These are phyloP conservation scores for Bombus waltoni DNA, from an alignment of 1,140 invertebrate genomes.

Conservation along the genomic window DNA sequence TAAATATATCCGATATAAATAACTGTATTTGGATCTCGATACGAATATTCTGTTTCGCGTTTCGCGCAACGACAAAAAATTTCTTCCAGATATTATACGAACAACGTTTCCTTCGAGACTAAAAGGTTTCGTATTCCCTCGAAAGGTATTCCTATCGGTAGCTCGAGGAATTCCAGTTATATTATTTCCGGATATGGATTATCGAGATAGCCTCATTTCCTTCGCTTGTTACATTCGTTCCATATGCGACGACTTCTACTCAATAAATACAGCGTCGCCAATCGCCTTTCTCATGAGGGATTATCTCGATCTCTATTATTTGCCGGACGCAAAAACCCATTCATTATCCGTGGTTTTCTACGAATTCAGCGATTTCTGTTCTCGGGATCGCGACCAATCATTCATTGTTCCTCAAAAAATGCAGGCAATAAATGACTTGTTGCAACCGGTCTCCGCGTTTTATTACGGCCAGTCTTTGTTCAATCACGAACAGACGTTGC, in stretches of 20 bases:
- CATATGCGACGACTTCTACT: neutral
- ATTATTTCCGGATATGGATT: neutral
- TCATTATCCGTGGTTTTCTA: neutral
- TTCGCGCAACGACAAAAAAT: too few species aligned
- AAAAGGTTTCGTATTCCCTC: neutral
- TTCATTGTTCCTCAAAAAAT: neutral
- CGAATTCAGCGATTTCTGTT: neutral
- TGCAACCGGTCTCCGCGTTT: too few species aligned
- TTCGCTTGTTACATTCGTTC: neutral
- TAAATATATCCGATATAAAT: too few species aligned
- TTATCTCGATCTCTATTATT: neutral
- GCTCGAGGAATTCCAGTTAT: neutral
- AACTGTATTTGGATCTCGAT: too few species aligned
- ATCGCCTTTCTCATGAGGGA: neutral
- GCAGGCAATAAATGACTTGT: too few species aligned
- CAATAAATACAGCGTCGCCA: too few species aligned
- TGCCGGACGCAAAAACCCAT: neutral
- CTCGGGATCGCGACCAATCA: too few species aligned
- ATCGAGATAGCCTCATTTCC: neutral
- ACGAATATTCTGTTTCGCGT: too few species aligned
- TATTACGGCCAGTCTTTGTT: too few species aligned
- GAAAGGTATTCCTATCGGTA: neutral
- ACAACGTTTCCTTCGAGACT: neutral
- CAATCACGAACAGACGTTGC: too few species aligned
- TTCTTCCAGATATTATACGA: too few species aligned